Percentiles rank a stretch among this genome's conserved stretches.
These are phyloP conservation scores for Ataeniobius toweri DNA, from an alignment of 2,797 vertebrate species.

Conservation along the genomic window DNA sequence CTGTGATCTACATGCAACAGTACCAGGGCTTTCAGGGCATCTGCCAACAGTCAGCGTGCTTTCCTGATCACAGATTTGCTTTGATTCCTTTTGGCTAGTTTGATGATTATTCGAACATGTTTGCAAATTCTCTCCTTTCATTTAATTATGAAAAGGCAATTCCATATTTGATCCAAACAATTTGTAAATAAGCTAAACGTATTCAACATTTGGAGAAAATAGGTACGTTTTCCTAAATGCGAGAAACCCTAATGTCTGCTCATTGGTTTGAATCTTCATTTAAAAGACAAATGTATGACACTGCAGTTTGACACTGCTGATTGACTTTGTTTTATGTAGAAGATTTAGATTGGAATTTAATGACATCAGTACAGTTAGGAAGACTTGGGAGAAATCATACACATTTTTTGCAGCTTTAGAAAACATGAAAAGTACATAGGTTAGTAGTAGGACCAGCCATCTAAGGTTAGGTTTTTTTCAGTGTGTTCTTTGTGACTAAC, in stretches of 20 bases:
- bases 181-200: slow-evolving; percentile 32
- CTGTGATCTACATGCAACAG: slow-evolving; percentile 45
- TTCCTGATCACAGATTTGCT: slow-evolving; percentile 57
- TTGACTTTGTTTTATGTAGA: too few species aligned
- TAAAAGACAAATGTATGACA: too few species aligned
- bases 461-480: neutral
- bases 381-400: too few species aligned
- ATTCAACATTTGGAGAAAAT: neutral
- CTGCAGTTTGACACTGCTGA: too few species aligned
- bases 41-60: slow-evolving; percentile 36
- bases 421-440: too few species aligned
- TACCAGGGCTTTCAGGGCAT: slow-evolving; percentile 45
- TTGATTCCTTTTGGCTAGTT: slow-evolving; percentile 24
- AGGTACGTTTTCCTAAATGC: neutral
- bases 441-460: neutral
- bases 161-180: slow-evolving; percentile 44
- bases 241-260: neutral
- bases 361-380: too few species aligned
- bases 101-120: slow-evolving; percentile 41
- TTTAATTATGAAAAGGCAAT: slow-evolving; percentile 21
- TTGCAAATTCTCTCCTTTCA: slow-evolving; percentile 55
- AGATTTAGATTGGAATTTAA: too few species aligned
- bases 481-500: too few species aligned
- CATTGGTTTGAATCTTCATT: neutral
- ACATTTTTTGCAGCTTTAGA: too few species aligned